A percentile compares a stretch with the other conserved stretches of the same genome.
Conservation (phyloP, 2,888 invertebrate species). For the Heliconius ismenius region DNA sequence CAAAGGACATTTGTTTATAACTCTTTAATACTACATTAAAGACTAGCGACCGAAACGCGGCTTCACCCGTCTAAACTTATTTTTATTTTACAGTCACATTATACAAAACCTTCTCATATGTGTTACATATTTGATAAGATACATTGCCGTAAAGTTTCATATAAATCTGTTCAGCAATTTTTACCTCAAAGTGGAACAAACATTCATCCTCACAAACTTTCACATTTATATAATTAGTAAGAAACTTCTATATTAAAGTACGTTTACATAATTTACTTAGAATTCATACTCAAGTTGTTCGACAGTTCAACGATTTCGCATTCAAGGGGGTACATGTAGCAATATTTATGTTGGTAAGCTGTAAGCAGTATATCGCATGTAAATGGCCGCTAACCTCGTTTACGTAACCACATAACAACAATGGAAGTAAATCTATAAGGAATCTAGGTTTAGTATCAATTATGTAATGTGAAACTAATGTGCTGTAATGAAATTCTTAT, state of each 20-base stretch:
- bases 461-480: constrained; percentile 16
- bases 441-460: constrained; percentile 26
- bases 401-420: constrained; percentile 28
- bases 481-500: neutral
- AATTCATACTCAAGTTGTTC: constrained; percentile 19
- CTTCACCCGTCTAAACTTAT: too few species aligned
- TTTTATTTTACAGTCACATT: too few species aligned
- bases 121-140: too few species aligned
- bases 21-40: too few species aligned
- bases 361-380: constrained; percentile 28
- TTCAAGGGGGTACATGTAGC: constrained; percentile 28
- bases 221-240: too few species aligned
- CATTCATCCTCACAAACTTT: too few species aligned
- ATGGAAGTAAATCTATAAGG: constrained; percentile 30
- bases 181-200: too few species aligned
- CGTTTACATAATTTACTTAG: neutral
- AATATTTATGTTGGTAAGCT: constrained; percentile 26
- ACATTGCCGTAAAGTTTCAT: too few species aligned
- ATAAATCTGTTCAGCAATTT: too few species aligned
- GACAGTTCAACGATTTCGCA: constrained; percentile 23
- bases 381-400: constrained; percentile 31
- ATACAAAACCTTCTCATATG: too few species aligned
- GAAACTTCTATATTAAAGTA: neutral
- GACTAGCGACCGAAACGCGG: too few species aligned
- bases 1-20: too few species aligned